Conservation (phyloP, 2,113 vertebrate species). For the Periophthalmus modestus region DNA sequence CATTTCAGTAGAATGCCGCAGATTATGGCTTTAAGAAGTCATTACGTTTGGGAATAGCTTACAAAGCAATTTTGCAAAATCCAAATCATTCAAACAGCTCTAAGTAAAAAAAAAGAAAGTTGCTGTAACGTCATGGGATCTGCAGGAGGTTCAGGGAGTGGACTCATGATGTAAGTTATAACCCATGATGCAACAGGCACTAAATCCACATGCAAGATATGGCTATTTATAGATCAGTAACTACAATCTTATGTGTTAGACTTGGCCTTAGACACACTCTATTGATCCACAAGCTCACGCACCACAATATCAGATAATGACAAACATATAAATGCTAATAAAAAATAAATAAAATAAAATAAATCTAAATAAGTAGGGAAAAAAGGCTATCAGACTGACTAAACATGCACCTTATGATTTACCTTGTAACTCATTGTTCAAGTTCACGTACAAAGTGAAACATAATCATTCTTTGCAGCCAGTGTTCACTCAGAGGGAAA, state of each 20-base stretch:
- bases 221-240: neutral
- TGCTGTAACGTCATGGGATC: neutral
- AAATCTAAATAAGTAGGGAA: no score
- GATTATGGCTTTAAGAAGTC: neutral
- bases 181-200: neutral
- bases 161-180: constrained; percentile 3
- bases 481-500: no score
- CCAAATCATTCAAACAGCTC: constrained; percentile 16
- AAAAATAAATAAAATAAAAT: no score
- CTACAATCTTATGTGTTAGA: neutral
- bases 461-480: no score
- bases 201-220: neutral
- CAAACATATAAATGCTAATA: no score
- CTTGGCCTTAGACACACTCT: no score
- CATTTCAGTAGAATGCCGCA: constrained; percentile 17
- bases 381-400: no score
- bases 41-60: constrained; percentile 1
- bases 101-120: neutral
- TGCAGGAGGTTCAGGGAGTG: neutral
- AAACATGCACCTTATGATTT: no score
- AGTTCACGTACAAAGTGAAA: no score
- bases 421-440: no score
- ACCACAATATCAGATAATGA: no score
- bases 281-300: no score
- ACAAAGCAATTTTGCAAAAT: constrained; percentile 9